Conservation (phyloP, 2,888 invertebrate genomes). For the Pelosia muscerda region DNA sequence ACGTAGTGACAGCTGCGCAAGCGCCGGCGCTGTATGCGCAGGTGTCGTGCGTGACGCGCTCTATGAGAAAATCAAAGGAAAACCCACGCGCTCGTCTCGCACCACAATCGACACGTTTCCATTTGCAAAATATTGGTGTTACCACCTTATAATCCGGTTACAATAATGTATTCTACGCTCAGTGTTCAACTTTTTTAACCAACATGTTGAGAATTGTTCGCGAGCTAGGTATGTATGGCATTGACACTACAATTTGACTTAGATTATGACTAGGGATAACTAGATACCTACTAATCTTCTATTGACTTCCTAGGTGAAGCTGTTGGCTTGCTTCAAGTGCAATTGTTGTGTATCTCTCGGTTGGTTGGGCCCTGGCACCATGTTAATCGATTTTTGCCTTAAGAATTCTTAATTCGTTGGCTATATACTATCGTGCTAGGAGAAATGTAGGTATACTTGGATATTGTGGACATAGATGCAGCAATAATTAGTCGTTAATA, state of each 20-base stretch:
- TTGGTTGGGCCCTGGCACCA: background rate
- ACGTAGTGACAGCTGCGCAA: conserved; percentile 82
- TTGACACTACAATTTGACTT: background rate
- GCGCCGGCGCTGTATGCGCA: conserved; percentile 74
- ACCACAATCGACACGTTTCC: conserved; percentile 63
- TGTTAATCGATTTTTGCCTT: too few species aligned
- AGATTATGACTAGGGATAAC: background rate
- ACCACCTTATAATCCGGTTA: conserved; percentile 65
- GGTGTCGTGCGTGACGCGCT: conserved; percentile 70
- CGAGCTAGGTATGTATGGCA: conserved; percentile 12
- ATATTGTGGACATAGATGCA: background rate
- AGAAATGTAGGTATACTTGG: background rate
- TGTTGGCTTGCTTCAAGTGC: background rate
- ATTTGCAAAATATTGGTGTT: conserved; percentile 73
- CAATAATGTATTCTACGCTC: conserved; percentile 51
- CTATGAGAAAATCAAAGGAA: conserved; percentile 80
- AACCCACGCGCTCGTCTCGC: conserved; percentile 70
- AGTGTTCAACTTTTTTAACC: conserved; percentile 46
- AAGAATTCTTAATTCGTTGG: too few species aligned
- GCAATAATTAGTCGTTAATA: background rate
- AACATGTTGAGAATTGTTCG: conserved; percentile 48
- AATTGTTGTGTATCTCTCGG: background rate
- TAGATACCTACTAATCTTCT: background rate
- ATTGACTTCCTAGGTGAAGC: background rate
- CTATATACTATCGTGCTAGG: too few species aligned